Conservation (phyloP, 2,888 invertebrate genomes). For the Drosophila macrospina region DNA sequence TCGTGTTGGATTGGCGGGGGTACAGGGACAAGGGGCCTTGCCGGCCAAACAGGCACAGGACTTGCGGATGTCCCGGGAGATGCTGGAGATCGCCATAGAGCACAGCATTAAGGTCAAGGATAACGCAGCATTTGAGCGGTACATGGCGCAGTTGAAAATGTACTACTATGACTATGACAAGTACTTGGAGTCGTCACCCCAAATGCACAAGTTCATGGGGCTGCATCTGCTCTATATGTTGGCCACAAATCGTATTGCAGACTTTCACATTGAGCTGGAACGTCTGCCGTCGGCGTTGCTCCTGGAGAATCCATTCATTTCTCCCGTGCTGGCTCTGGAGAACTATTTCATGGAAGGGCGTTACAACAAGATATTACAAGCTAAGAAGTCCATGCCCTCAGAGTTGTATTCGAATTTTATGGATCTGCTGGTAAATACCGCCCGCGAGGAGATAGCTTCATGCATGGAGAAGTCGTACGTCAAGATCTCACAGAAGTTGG, state of each 20-base stretch:
- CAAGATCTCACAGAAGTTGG: constrained; percentile 59
- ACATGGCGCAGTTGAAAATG: constrained; percentile 68
- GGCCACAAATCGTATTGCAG: constrained; percentile 71
- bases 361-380: constrained; percentile 68
- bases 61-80: constrained; percentile 55
- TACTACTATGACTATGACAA: constrained; percentile 71
- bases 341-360: constrained; percentile 74
- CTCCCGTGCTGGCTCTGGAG: constrained; percentile 62
- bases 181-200: constrained; percentile 43
- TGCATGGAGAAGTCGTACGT: constrained; percentile 65
- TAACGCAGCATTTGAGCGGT: constrained; percentile 68
- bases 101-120: constrained; percentile 67
- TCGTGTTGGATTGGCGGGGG: constrained; percentile 33
- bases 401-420: constrained; percentile 64
- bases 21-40: background rate
- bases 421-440: constrained; percentile 63
- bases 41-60: constrained; percentile 34
- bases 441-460: constrained; percentile 71
- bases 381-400: constrained; percentile 70
- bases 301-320: constrained; percentile 55
- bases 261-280: constrained; percentile 71
- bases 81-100: constrained; percentile 70
- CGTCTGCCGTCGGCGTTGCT: constrained; percentile 67
- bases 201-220: constrained; percentile 72
- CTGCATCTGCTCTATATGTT: constrained; percentile 69